Evolutionary conservation across 2,888 invertebrate species (phyloP), one percentile per base, ranked within the genome.

Genomic region (Heteromurus nitidus): DNA sequence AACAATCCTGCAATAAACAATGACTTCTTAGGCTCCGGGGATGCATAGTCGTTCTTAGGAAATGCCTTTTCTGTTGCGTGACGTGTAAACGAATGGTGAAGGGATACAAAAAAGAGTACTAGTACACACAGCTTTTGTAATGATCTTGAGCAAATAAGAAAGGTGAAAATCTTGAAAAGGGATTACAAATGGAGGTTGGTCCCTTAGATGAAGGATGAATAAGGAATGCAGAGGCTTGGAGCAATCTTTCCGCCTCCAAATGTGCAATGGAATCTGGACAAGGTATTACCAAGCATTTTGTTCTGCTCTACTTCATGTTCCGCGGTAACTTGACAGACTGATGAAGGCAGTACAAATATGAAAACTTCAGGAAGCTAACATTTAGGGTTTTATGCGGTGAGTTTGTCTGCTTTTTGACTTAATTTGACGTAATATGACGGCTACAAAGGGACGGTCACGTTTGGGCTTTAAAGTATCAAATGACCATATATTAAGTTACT

Each of bases 1-100:
- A n/a, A n/a, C n/a, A 26, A 31, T 20, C 62, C 36, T 24, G 77
- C 77, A 77, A 77, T 77, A 77, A 77, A 77, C 77, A 70, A 64
- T 77, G 64, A 69, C 69, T 77, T 77, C 62, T 50, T 76, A 76
- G 68, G 68, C 68, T 60, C 68, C 47, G 44, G 68, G 76, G 76
- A 76, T 60, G 50, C 65, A 65, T 75, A 67, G 20, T n/a, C n/a
- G n/a, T 47, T 67, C 47, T 58, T 44, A 11, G 47, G 47, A n/a
- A 47, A 16, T 30, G 13, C 28, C 26, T 60, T 68, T 60, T 62
- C 47, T 44, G 16, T 28, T 47, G 47, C 60, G 60, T 72, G 60
- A 58, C 70, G 16, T 20, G 36, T 24, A n/a, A n/a, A 47, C 26
- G n/a, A 50, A 22, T 31, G 22, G 11, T 18, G 53, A 20, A 44